phyloP scores from a whole-genome alignment of 2,888 invertebrate genomes.

The Lasioglossum calceatum region DNA sequence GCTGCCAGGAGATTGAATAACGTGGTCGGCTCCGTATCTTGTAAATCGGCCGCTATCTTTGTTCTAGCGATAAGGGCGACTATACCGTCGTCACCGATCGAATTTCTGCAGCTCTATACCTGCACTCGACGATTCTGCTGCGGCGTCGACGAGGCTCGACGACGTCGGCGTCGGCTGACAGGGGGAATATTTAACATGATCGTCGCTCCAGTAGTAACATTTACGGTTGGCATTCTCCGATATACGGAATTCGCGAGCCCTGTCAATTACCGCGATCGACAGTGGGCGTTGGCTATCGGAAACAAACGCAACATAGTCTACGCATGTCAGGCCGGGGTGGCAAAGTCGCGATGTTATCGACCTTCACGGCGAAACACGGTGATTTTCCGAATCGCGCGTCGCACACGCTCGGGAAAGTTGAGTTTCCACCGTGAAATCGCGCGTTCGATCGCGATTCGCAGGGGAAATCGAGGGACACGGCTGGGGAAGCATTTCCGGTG shows the following conservation, averaged over 20 bases:
- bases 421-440: not conserved
- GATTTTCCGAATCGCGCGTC: not conserved
- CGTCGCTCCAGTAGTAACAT: not conserved
- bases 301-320: conserved; percentile 28
- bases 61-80: not conserved
- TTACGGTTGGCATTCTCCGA: not conserved
- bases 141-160: not conserved
- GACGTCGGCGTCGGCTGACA: not conserved
- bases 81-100: not conserved
- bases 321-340: conserved; percentile 44
- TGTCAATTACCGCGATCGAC: not conserved
- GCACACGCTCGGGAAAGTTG: not conserved
- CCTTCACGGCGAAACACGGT: conserved; percentile 17
- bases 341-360: conserved; percentile 59
- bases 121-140: not conserved
- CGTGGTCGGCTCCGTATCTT: not conserved
- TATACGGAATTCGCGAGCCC: not conserved
- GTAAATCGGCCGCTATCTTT: not conserved
- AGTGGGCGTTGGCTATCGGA: conserved; percentile 1
- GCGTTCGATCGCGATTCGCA: not conserved
- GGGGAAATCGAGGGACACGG: not conserved
- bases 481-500: not conserved
- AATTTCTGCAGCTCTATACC: not conserved
- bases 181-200: not conserved
- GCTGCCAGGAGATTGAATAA: not conserved